Percentiles rank a stretch among this genome's conserved stretches.
These are phyloP conservation scores for Muscicapa adusta DNA, from an alignment of 2,113 vertebrate genomes.

Conservation along the genomic window DNA sequence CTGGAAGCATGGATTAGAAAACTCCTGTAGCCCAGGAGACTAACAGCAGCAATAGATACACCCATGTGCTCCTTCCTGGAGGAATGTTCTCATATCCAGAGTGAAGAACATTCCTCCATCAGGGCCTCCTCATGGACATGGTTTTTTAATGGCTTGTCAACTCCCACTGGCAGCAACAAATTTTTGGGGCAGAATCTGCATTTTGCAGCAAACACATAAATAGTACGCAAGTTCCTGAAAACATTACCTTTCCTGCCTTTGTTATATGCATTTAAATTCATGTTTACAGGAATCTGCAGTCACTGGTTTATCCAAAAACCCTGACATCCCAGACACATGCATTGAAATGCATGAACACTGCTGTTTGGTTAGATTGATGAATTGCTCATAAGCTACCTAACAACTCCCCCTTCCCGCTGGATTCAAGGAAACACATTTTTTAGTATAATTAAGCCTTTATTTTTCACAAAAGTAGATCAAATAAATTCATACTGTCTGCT, in stretches of 20 bases:
- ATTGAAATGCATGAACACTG: neutral
- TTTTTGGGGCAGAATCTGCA: neutral
- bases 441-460: slow-evolving; percentile 1
- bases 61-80: neutral
- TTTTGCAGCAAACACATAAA: neutral
- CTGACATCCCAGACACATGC: neutral
- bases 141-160: neutral
- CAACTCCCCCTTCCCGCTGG: neutral
- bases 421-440: neutral
- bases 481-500: slow-evolving; percentile 10
- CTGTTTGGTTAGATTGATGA: neutral
- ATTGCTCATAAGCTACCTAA: neutral
- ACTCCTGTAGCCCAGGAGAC: neutral
- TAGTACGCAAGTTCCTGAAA: neutral
- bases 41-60: neutral
- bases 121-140: neutral
- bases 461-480: slow-evolving; percentile 18
- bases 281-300: neutral
- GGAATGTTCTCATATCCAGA: neutral
- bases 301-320: neutral
- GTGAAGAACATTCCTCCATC: neutral
- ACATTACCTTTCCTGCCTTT: neutral
- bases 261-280: neutral
- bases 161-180: neutral
- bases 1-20: neutral